Conservation (phyloP, 2,797 vertebrate genomes). For the Chaunax sp. region DNA sequence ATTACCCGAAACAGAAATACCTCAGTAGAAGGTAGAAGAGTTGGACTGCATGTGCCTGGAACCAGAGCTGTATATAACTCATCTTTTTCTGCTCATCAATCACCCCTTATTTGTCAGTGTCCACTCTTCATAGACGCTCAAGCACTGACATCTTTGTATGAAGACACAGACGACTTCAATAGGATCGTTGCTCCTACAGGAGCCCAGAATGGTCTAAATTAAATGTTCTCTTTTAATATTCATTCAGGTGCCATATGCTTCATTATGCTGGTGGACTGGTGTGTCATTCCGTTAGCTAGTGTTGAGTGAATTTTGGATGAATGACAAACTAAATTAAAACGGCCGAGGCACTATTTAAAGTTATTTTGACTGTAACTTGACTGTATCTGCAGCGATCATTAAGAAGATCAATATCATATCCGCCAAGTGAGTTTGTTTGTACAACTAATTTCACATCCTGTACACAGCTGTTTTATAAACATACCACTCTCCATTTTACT, state of each 20-base stretch:
- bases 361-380: too few relatives aligned
- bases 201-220: background rate
- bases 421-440: background rate
- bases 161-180: too few relatives aligned
- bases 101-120: too few relatives aligned
- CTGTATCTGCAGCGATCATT: too few relatives aligned
- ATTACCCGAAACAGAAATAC: too few relatives aligned
- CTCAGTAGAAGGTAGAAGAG: too few relatives aligned
- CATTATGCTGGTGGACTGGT: too few relatives aligned
- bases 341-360: background rate
- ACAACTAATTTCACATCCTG: slow-evolving; percentile 1
- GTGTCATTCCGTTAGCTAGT: too few relatives aligned
- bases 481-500: background rate
- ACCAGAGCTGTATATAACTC: too few relatives aligned
- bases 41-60: too few relatives aligned
- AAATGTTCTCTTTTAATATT: too few relatives aligned
- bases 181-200: background rate
- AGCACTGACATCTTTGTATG: background rate
- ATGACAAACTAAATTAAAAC: background rate
- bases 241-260: background rate
- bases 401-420: background rate
- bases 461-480: background rate
- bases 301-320: slow-evolving; percentile 2
- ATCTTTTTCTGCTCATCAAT: too few relatives aligned
- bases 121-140: background rate